Evolutionary conservation across 2,888 invertebrate species (phyloP).

Genomic region (Ochropacha duplaris): DNA sequence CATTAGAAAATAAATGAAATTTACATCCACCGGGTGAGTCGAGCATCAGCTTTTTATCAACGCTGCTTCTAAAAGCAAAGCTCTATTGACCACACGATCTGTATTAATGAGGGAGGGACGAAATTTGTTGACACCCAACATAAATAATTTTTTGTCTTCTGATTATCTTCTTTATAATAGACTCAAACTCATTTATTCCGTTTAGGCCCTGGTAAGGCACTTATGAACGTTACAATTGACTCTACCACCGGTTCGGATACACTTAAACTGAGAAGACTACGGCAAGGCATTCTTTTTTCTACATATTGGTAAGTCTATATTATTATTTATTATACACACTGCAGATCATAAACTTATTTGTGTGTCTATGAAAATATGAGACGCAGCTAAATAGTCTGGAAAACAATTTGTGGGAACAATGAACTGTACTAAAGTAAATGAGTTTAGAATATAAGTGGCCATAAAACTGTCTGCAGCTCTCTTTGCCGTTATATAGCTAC

Average conservation of each 20-base stretch:
- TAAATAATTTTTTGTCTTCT: too few species aligned
- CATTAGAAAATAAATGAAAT: constrained; percentile 1
- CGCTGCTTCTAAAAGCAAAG: constrained; percentile 19
- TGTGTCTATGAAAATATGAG: neutral
- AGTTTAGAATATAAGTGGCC: neutral
- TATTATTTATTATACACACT: too few species aligned
- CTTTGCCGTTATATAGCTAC: neutral
- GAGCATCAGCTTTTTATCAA: constrained; percentile 20
- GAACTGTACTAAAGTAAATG: neutral
- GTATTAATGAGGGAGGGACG: constrained; percentile 21
- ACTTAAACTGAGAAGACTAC: too few species aligned
- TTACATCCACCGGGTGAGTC: neutral
- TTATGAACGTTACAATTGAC: too few species aligned
- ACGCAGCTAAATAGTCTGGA: neutral
- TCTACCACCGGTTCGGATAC: too few species aligned
- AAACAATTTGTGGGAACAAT: constrained; percentile 1
- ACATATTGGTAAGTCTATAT: too few species aligned
- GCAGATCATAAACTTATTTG: too few species aligned
- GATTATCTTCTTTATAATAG: too few species aligned
- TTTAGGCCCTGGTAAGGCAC: too few species aligned
- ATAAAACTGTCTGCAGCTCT: neutral
- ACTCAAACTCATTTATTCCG: too few species aligned
- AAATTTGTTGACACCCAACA: too few species aligned
- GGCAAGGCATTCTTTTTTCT: too few species aligned
- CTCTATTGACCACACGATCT: constrained; percentile 21